A percentile compares a stretch with the other conserved stretches of the same genome.
Evolutionary conservation across 2,797 vertebrate species (phyloP).

Genomic region (Cirrhinus mrigala): DNA sequence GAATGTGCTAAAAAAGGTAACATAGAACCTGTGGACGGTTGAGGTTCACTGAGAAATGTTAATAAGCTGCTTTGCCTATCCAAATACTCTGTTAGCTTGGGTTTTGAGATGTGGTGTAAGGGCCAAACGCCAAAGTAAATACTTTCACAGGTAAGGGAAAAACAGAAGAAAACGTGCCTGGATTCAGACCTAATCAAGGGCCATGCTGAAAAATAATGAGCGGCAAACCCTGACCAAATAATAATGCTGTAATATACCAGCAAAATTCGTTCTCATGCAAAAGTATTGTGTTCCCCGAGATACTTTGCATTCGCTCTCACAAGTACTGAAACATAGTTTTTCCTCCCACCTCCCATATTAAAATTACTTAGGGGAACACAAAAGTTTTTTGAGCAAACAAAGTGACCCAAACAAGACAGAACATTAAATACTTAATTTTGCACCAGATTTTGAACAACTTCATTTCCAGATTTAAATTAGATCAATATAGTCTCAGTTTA

Average conservation of each 20-base stretch:
- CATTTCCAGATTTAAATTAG: not conserved
- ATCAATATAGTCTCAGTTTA: not conserved
- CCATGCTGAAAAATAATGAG: slow-evolving; percentile 71
- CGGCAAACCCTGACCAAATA: slow-evolving; percentile 21
- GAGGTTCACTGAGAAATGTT: slow-evolving; percentile 58
- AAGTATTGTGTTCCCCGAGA: not conserved
- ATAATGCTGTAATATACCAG: not conserved
- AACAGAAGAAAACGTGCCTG: slow-evolving; percentile 56
- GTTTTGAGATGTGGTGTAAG: slow-evolving; percentile 61
- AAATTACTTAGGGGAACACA: not conserved
- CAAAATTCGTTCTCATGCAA: not conserved
- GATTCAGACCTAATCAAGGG: slow-evolving; percentile 58
- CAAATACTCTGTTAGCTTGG: slow-evolving; percentile 69
- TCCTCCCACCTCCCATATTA: not conserved
- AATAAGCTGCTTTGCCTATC: slow-evolving; percentile 65
- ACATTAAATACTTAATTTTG: too few relatives aligned
- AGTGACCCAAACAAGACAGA: too few relatives aligned
- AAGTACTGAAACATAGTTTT: not conserved
- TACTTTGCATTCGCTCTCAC: too few relatives aligned
- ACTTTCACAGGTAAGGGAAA: slow-evolving; percentile 64
- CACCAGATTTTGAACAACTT: too few relatives aligned
- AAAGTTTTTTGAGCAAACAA: not conserved
- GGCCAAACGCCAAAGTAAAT: slow-evolving; percentile 73
- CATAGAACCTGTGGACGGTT: slow-evolving; percentile 56
- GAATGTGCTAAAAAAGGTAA: slow-evolving; percentile 22